phyloP scores from a whole-genome alignment of 2,797 vertebrate species.

The Schizopygopsis pylzovi region DNA sequence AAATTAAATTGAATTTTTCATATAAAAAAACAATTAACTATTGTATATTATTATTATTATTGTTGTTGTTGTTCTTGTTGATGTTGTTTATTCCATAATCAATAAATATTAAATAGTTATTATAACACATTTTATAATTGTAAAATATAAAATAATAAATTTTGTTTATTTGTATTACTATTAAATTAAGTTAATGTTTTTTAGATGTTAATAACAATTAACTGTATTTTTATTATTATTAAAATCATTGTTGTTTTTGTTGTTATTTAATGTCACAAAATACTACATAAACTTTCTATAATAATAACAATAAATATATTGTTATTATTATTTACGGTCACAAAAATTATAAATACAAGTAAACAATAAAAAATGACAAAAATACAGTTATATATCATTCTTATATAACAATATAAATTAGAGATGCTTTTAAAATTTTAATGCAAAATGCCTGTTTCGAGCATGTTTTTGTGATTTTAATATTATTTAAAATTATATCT shows the following conservation, averaged over 20 bases:
- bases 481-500: not conserved
- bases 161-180: not conserved
- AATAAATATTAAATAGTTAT: not conserved
- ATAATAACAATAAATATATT: not conserved
- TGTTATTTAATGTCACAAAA: not conserved
- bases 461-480: not conserved
- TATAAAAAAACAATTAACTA: not conserved
- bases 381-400: not conserved
- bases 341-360: not conserved
- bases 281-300: not conserved
- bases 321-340: not conserved
- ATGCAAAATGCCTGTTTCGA: not conserved
- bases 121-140: not conserved
- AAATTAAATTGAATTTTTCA: no score
- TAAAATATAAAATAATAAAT: not conserved
- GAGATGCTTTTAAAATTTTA: not conserved
- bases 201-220: not conserved
- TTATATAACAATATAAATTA: not conserved
- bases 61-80: not conserved
- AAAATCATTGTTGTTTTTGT: not conserved
- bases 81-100: not conserved
- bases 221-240: not conserved
- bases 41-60: not conserved
- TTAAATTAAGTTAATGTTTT: not conserved
- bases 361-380: not conserved